A percentile compares a stretch with the other conserved stretches of the same genome.
Conservation (phyloP, 2,797 vertebrate species). For the Falco cherrug region DNA sequence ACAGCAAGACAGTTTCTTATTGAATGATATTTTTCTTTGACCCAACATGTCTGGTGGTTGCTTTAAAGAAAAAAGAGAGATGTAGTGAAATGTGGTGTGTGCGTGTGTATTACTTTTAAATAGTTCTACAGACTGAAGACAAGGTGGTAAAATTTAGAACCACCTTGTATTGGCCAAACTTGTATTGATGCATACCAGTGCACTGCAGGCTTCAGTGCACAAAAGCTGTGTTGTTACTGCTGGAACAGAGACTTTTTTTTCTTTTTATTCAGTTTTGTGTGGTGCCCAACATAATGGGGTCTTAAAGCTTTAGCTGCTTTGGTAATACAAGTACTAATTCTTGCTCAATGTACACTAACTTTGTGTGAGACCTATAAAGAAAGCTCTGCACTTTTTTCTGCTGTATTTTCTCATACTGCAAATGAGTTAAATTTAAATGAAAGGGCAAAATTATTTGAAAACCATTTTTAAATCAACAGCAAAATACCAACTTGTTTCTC, state of each 20-base stretch:
- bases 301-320: neutral
- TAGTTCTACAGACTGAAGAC: neutral
- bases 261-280: neutral
- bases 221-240: neutral
- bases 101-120: neutral
- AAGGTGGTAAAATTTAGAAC: neutral
- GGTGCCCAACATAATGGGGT: neutral
- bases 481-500: neutral
- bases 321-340: neutral
- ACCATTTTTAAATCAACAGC: neutral
- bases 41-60: neutral
- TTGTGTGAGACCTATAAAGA: neutral
- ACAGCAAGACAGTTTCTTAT: neutral
- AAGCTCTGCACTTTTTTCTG: neutral
- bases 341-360: neutral
- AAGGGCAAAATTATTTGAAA: neutral
- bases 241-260: neutral
- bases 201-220: neutral
- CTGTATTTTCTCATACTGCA: neutral
- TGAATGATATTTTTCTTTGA: neutral
- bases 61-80: neutral
- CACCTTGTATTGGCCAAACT: neutral
- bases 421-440: neutral
- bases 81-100: neutral
- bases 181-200: neutral